These are phyloP conservation scores for Mythimna impura DNA, from an alignment of 2,888 invertebrate species.

Conservation along the genomic window DNA sequence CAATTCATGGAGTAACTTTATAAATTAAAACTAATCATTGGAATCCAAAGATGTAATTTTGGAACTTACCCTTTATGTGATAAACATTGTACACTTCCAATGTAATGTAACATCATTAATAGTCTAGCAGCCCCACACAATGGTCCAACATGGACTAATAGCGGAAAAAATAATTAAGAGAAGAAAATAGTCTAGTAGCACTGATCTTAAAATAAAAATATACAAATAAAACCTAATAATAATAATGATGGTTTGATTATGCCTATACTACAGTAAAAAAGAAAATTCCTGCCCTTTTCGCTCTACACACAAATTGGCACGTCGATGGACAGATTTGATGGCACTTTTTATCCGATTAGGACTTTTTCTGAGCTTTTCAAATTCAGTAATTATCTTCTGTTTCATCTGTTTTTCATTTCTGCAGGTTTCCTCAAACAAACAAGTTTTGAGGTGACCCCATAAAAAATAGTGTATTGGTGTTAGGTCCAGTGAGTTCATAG, in stretches of 20 bases:
- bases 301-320: constrained; percentile 4
- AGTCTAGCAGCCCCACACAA: no score
- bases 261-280: neutral
- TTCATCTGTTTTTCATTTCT: constrained; percentile 20
- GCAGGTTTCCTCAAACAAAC: neutral
- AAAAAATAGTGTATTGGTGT: constrained; percentile 25
- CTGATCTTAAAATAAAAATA: neutral
- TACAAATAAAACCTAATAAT: neutral
- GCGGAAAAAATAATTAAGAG: no score
- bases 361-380: constrained; percentile 8
- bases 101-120: no score
- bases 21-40: neutral
- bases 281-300: neutral
- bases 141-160: no score
- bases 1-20: neutral
- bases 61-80: neutral
- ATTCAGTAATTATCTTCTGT: constrained; percentile 2
- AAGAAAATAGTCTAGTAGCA: neutral
- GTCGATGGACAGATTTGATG: constrained; percentile 1
- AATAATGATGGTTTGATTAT: neutral
- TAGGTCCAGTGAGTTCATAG: constrained; percentile 4
- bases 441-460: constrained; percentile 15
- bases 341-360: neutral
- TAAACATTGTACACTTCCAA: neutral
- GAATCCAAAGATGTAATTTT: neutral